These are phyloP conservation scores for cattle (Bos taurus) DNA, from an alignment of 2,113 vertebrate genomes.

Conservation along the genomic window ARS-UCD2.0 NC_037337.1:41194501-41195000, in stretches of 20 bases:
- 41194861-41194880: neutral
- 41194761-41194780: neutral
- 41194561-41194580: neutral
- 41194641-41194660: neutral
- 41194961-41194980: neutral
- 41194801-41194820: neutral
- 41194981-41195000: neutral
- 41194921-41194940: no score
- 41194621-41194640: neutral
- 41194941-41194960: neutral
- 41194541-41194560: neutral
- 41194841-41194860: neutral
- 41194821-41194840: neutral
- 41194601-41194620: neutral
- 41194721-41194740: neutral
- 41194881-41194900: rapidly evolving
- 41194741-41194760: neutral
- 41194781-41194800: neutral
- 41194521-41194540: neutral
- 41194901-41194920: neutral
- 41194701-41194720: neutral
- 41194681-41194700: neutral
- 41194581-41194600: neutral
- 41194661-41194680: neutral
- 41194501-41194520: neutral